phyloP scores from a whole-genome alignment of 2,113 vertebrate genomes.

The Carettochelys insculpta region DNA sequence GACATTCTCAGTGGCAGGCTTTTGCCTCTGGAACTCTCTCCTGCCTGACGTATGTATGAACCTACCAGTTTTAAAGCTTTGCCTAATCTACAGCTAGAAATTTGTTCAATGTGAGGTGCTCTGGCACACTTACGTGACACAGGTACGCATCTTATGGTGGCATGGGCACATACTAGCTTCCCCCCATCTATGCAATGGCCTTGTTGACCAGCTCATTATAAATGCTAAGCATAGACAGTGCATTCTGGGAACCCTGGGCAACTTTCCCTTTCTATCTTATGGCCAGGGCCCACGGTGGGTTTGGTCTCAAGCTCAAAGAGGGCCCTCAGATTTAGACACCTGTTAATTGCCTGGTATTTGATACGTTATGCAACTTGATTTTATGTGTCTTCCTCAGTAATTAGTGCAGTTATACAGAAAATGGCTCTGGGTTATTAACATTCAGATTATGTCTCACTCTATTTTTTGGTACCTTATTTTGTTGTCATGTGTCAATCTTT shows the following conservation, averaged over 20 bases:
- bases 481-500: too few species aligned
- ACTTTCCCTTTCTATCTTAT: fast-evolving
- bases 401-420: too few species aligned
- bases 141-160: neutral
- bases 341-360: too few species aligned
- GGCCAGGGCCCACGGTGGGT: too few species aligned
- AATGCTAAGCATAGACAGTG: fast-evolving
- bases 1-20: conserved; percentile 21
- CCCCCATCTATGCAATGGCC: neutral
- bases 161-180: neutral
- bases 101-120: neutral
- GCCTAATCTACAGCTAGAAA: conserved; percentile 23
- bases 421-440: too few species aligned
- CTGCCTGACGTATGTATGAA: conserved; percentile 3
- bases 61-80: conserved; percentile 37
- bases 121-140: conserved; percentile 23
- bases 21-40: conserved; percentile 35
- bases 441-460: too few species aligned
- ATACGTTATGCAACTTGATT: too few species aligned
- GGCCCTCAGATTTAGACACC: too few species aligned
- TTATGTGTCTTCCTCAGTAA: too few species aligned
- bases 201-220: neutral
- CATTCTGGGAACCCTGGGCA: neutral
- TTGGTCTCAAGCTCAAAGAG: too few species aligned
- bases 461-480: too few species aligned